Evolutionary conservation across 2,888 invertebrate genomes (phyloP), one percentile per base, ranked within the genome.

Genomic region (Pyrrhia umbra): DNA sequence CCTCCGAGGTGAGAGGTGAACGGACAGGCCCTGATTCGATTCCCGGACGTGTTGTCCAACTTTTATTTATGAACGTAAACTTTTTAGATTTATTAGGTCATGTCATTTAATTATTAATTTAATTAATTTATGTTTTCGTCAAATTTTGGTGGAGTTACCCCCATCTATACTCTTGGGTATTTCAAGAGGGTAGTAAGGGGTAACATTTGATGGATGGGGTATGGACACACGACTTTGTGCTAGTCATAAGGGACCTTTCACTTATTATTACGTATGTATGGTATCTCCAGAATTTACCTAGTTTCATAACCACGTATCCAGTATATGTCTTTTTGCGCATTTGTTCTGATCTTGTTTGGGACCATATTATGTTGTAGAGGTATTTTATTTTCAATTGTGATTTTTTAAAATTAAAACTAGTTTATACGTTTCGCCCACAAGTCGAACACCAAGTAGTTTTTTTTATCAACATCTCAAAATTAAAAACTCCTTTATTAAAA

Each of bases 1-100:
- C 52, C 72, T 64, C 56, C 54, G 71, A 78, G 79, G 80, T 80
- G 82, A 76, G 62, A 80, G 81, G 80, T 68, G 71, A 80, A 69
- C 68, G 70, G 75, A 63, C 70, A 77, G 74, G 55, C 69, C 72
- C 60, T 73, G 77, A 77, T 78, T 79, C 77, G 79, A 80, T 74
- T 77, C 79, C 75, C 76, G 68, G 75, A 47, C 61, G 75, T 65
- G 67, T 76, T 73, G 54, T 43, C 52, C 52, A 79, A 79, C 80
- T 80, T 76, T 78, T 77, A 77, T 78, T 74, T 74, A 77, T 64
- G 65, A 61, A 58, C 39, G 55, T 25, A 69, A 72, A 72, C 57
- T 72, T 72, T 68, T 75, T 27, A 30, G 70, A 62, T 72, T 75
- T 72, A 72, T 72, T 72, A 75, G 50, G 57, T 70, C 64, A 42